Conservation (phyloP, 2,888 invertebrate genomes). For the Caenorhabditis sp. region DNA sequence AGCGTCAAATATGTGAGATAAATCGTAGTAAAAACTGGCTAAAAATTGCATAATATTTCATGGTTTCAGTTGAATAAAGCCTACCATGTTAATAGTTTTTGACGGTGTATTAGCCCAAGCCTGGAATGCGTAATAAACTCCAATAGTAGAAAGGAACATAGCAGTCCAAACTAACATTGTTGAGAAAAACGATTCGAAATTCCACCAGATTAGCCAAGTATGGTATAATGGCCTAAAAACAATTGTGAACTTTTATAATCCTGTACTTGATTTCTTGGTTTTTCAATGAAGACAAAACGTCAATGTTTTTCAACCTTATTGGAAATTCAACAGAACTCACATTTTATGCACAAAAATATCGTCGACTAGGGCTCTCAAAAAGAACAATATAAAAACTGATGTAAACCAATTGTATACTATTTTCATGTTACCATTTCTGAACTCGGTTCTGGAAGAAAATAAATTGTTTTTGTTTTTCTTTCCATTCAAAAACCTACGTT, state of each 20-base stretch:
- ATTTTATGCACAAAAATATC: conserved; percentile 61
- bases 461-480: not conserved
- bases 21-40: conserved; percentile 41
- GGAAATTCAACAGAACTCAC: conserved; percentile 37
- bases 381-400: conserved; percentile 59
- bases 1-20: conserved; percentile 58
- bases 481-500: conserved; percentile 44
- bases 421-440: conserved; percentile 50
- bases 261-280: no score
- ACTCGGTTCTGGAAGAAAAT: conserved; percentile 34
- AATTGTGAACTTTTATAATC: no score
- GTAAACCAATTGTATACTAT: conserved; percentile 65
- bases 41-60: conserved; percentile 4
- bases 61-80: not conserved
- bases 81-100: conserved; percentile 20
- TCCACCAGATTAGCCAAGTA: conserved; percentile 69
- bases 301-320: not conserved
- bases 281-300: no score
- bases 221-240: conserved; percentile 62
- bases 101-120: conserved; percentile 60
- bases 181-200: conserved; percentile 61
- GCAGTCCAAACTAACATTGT: conserved; percentile 63
- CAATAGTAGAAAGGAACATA: conserved; percentile 63
- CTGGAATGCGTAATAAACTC: conserved; percentile 52
- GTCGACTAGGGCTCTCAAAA: conserved; percentile 58